Base-by-base conservation (phyloP, 1,140 invertebrate genomes). In the Phenacoccus solenopsis region DNA sequence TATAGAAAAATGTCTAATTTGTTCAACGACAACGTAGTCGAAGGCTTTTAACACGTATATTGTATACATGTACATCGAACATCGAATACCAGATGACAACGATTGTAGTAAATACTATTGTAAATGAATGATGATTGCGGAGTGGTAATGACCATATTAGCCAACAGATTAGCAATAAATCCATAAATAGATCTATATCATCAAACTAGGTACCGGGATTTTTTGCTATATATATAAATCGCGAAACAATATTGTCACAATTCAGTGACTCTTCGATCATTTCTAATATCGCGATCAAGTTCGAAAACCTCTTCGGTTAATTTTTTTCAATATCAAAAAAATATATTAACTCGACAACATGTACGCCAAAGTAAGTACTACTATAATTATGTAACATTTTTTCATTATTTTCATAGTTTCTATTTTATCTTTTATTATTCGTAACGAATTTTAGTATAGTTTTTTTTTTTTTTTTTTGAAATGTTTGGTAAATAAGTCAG, bases 61-160 rank as follows among this genome's bases (percentile, higher is more conserved):
- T n/a, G n/a, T n/a, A n/a, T n/a, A n/a, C n/a, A n/a, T n/a, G n/a
- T n/a, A n/a, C n/a, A n/a, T n/a, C n/a, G n/a, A n/a, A n/a, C n/a
- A n/a, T 64, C 59, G 25, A 64, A 27, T 64, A 64, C 25, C 59
- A 27, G 25, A 64, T 1, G 59, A 25, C 59, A 64, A 64, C 25
- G 7, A 64, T 64, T 64, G 25, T 64, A 5, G 25, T 64, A 64
- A 24, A 64, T n/a, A 24, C 59, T 64, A 27, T 64, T 64, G 59
- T 64, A 64, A 64, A 64, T 64, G 3, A 64, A 64, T 16, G 10
- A 64, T 20, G 59, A 64, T 64, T 64, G 59, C 59, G 16, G 21
- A 64, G 22, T 64, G 59, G 59, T 64, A 64, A 64, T 64, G 59
- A 64, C 59, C 59, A 64, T 64, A 64, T 64, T 64, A 27, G 59